Evolutionary conservation across 2,113 vertebrate genomes (phyloP).

Genomic region (Aramus guarauna): DNA sequence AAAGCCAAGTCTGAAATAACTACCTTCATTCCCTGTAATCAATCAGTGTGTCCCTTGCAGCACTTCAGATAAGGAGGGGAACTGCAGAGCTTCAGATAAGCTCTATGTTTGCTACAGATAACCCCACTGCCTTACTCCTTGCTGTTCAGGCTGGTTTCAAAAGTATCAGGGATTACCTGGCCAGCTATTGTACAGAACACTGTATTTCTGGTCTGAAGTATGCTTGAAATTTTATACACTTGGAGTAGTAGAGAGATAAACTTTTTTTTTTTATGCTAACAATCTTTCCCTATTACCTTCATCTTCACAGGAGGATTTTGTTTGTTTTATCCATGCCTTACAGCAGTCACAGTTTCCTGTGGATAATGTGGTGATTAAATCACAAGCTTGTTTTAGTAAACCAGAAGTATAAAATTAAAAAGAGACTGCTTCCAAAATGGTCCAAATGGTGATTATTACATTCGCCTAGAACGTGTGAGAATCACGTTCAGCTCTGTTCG

Average conservation of each 20-base stretch:
- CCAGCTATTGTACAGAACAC: not conserved
- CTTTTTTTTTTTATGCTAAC: not conserved
- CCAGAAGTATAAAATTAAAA: not conserved
- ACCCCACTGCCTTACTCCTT: not conserved
- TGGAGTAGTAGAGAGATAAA: not conserved
- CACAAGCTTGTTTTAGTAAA: not conserved
- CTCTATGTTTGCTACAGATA: not conserved
- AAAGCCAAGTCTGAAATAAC: not conserved
- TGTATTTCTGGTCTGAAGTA: not conserved
- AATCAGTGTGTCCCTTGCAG: not conserved
- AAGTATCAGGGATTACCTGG: not conserved
- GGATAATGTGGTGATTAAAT: not conserved
- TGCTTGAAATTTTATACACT: not conserved
- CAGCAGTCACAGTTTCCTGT: not conserved
- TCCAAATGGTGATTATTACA: not conserved
- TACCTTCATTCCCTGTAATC: not conserved
- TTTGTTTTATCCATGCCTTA: not conserved
- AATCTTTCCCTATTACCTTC: not conserved
- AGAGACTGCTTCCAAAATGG: not conserved
- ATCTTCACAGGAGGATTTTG: not conserved
- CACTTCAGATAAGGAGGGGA: not conserved
- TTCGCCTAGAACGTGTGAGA: not conserved
- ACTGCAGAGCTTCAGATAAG: not conserved
- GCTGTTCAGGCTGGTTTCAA: not conserved
- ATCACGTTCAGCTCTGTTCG: not conserved